phyloP scores from a whole-genome alignment of 2,888 invertebrate genomes.

The Sphinx pinastri region DNA sequence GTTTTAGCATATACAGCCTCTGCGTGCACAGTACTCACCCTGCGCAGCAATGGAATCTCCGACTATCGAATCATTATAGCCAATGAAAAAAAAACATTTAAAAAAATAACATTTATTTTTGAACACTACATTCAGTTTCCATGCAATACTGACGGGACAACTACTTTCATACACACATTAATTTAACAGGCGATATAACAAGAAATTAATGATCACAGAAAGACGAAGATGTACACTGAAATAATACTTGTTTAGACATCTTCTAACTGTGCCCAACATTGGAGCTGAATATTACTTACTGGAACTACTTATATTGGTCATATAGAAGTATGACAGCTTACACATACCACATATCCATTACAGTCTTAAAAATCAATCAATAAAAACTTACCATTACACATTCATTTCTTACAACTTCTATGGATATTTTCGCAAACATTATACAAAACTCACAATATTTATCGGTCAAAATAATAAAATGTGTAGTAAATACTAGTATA shows the following conservation, averaged over 20 bases:
- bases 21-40: too few species aligned
- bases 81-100: slow-evolving; percentile 40
- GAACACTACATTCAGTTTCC: slow-evolving; percentile 76
- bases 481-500: slow-evolving; percentile 33
- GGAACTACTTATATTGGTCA: slow-evolving; percentile 77
- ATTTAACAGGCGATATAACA: slow-evolving; percentile 74
- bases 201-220: slow-evolving; percentile 79
- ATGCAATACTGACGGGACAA: slow-evolving; percentile 77
- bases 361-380: slow-evolving; percentile 67
- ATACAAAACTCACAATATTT: slow-evolving; percentile 35
- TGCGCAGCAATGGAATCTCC: too few species aligned
- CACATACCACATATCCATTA: slow-evolving; percentile 57
- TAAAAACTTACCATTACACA: slow-evolving; percentile 48
- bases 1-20: too few species aligned
- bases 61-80: too few species aligned
- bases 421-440: slow-evolving; percentile 40
- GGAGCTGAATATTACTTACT: slow-evolving; percentile 72
- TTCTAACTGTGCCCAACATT: slow-evolving; percentile 71
- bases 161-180: slow-evolving; percentile 69
- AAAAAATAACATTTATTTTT: slow-evolving; percentile 82
- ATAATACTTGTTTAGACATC: slow-evolving; percentile 65
- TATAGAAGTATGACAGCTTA: slow-evolving; percentile 70
- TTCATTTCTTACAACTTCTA: slow-evolving; percentile 47
- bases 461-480: slow-evolving; percentile 39
- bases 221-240: slow-evolving; percentile 73